These are phyloP conservation scores for Spodoptera littoralis DNA, from an alignment of 2,888 invertebrate genomes.

Conservation along the genomic window DNA sequence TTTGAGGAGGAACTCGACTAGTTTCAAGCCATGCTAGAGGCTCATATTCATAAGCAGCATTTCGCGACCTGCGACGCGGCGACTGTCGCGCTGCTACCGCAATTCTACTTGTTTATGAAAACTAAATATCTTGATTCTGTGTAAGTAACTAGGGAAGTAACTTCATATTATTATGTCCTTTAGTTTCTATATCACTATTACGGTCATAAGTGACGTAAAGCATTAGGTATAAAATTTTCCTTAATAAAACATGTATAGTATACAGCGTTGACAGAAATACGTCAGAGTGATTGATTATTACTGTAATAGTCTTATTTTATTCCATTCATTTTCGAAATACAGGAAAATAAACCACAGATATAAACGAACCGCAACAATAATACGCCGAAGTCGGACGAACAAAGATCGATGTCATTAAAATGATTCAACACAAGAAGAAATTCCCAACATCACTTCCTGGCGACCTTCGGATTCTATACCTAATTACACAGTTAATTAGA, in stretches of 20 bases:
- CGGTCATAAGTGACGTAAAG: slow-evolving; percentile 1
- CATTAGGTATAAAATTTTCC: slow-evolving; percentile 8
- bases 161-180: too few relatives aligned
- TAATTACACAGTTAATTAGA: slow-evolving; percentile 57
- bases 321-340: slow-evolving; percentile 24
- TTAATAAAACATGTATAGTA: background rate
- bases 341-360: slow-evolving; percentile 26
- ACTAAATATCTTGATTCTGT: too few relatives aligned
- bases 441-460: slow-evolving; percentile 62
- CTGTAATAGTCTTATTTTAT: background rate
- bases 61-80: too few relatives aligned
- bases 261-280: background rate
- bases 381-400: slow-evolving; percentile 49
- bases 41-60: too few relatives aligned
- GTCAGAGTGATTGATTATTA: slow-evolving; percentile 10
- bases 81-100: too few relatives aligned
- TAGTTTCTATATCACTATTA: too few relatives aligned
- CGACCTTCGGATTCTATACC: slow-evolving; percentile 60
- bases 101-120: too few relatives aligned
- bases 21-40: too few relatives aligned
- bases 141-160: too few relatives aligned
- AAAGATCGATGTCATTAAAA: slow-evolving; percentile 46
- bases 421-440: slow-evolving; percentile 62
- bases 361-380: slow-evolving; percentile 50
- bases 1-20: too few relatives aligned